phyloP scores from a whole-genome alignment of 1,140 invertebrate species.

The Hyles vespertilio region DNA sequence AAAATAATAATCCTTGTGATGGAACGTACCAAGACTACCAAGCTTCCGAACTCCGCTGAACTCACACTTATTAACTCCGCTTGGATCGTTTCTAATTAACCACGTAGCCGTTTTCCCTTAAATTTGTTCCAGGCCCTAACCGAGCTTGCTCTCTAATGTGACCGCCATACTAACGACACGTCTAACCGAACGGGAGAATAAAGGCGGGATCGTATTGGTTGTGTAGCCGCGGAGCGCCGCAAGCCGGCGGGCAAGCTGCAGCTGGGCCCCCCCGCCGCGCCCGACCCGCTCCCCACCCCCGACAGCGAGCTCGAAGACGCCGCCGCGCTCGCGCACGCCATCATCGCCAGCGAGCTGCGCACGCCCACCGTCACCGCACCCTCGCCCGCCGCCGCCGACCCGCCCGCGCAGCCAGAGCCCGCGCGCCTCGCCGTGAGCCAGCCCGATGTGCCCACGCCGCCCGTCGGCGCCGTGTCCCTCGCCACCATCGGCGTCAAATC shows the following conservation, averaged over 20 bases:
- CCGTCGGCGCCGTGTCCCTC: conserved; percentile 60
- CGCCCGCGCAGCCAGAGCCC: conserved; percentile 20
- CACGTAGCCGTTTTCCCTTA: conserved; percentile 70
- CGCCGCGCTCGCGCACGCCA: conserved; percentile 60
- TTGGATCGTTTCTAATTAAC: conserved; percentile 65
- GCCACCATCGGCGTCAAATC: conserved; percentile 65
- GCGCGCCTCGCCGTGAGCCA: conserved; percentile 45
- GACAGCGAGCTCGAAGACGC: conserved; percentile 73
- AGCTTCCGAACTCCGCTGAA: conserved; percentile 47
- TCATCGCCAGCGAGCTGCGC: conserved; percentile 67
- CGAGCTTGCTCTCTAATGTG: conserved; percentile 77
- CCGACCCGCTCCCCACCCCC: conserved; percentile 62
- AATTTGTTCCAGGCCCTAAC: conserved; percentile 77
- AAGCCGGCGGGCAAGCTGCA: conserved; percentile 61
- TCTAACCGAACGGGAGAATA: conserved; percentile 67
- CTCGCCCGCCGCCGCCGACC: conserved; percentile 27
- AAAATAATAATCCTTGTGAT: conserved; percentile 61
- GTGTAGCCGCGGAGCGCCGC: conserved; percentile 70
- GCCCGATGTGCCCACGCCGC: conserved; percentile 58
- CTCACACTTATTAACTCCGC: conserved; percentile 58
- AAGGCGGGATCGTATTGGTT: conserved; percentile 70
- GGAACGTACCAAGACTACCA: conserved; percentile 31
- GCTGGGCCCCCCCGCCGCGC: conserved; percentile 45
- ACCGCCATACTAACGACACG: conserved; percentile 73
- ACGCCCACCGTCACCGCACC: conserved; percentile 53